phyloP scores from a whole-genome alignment of 2,797 vertebrate species.

The Hyperoplus immaculatus region DNA sequence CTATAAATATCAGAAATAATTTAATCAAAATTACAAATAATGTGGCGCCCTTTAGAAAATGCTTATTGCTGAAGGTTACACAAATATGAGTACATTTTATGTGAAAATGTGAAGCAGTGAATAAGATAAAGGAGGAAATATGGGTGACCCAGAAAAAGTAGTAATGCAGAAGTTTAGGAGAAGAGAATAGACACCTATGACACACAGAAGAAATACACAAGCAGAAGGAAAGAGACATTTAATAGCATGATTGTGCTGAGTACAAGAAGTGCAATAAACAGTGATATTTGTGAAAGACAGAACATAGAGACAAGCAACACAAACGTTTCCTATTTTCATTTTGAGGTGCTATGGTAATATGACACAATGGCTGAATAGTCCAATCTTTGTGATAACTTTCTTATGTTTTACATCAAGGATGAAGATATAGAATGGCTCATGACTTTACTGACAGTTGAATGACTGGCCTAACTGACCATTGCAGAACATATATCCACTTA shows the following conservation, averaged over 20 bases:
- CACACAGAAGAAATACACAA: slow-evolving; percentile 59
- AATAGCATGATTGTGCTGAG: slow-evolving; percentile 86
- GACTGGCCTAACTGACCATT: slow-evolving; percentile 49
- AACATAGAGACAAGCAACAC: slow-evolving; percentile 53
- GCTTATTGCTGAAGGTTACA: slow-evolving; percentile 24
- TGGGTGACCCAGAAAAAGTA: slow-evolving; percentile 12
- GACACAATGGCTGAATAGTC: slow-evolving; percentile 26
- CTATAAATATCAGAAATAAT: background rate
- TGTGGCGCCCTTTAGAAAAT: background rate
- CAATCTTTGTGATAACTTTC: slow-evolving; percentile 29
- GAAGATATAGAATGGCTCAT: slow-evolving; percentile 30
- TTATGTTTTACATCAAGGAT: slow-evolving; percentile 47
- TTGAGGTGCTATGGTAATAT: slow-evolving; percentile 28
- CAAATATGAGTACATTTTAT: background rate
- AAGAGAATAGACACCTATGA: slow-evolving; percentile 36
- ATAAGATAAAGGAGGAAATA: slow-evolving; percentile 35
- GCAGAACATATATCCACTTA: slow-evolving; percentile 49
- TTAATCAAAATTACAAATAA: background rate
- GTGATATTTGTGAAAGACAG: slow-evolving; percentile 79
- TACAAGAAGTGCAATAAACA: slow-evolving; percentile 86
- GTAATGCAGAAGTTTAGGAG: slow-evolving; percentile 28
- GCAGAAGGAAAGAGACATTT: slow-evolving; percentile 85
- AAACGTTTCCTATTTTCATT: slow-evolving; percentile 25
- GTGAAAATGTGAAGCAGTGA: slow-evolving; percentile 29
- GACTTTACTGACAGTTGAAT: slow-evolving; percentile 41